A percentile compares a stretch with the other conserved stretches of the same genome.
Evolutionary conservation across 2,888 invertebrate species (phyloP).

Genomic region (Melinaea marsaeus): DNA sequence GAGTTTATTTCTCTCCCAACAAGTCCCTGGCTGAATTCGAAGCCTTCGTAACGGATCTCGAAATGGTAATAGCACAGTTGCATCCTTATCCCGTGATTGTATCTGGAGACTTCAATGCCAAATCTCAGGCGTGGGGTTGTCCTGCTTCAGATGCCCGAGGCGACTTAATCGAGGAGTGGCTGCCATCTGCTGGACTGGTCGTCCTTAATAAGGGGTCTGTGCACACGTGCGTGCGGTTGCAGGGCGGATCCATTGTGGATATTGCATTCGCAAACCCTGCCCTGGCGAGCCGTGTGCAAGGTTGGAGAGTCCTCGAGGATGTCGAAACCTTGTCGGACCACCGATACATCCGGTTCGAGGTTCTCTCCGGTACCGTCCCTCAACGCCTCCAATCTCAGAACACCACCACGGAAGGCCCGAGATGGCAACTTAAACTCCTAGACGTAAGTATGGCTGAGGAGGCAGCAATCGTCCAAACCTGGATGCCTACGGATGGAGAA

Average conservation of each 20-base stretch:
- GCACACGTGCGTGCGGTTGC: constrained; percentile 32
- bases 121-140: constrained; percentile 28
- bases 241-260: constrained; percentile 32
- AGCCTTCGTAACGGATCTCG: constrained; percentile 16
- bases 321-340: constrained; percentile 25
- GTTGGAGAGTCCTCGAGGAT: constrained; percentile 24
- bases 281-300: constrained; percentile 9
- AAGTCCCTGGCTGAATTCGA: constrained; percentile 30
- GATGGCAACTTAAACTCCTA: constrained; percentile 23
- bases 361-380: not conserved
- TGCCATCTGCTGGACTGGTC: constrained; percentile 11
- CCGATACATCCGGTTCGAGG: constrained; percentile 17
- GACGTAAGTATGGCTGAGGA: constrained; percentile 18
- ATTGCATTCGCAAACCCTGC: constrained; percentile 23
- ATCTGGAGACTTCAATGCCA: constrained; percentile 29
- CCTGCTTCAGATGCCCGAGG: constrained; percentile 24
- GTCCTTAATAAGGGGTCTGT: constrained; percentile 17
- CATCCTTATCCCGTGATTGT: constrained; percentile 7
- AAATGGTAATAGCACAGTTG: not conserved
- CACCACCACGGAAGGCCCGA: not conserved
- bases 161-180: constrained; percentile 24
- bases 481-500: constrained; percentile 5
- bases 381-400: too few species aligned
- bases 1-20: constrained; percentile 33
- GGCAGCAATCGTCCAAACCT: constrained; percentile 24